Evolutionary conservation across 2,888 invertebrate genomes (phyloP), one percentile per base, ranked within the genome.

Genomic region (Synergus laeviventris): DNA sequence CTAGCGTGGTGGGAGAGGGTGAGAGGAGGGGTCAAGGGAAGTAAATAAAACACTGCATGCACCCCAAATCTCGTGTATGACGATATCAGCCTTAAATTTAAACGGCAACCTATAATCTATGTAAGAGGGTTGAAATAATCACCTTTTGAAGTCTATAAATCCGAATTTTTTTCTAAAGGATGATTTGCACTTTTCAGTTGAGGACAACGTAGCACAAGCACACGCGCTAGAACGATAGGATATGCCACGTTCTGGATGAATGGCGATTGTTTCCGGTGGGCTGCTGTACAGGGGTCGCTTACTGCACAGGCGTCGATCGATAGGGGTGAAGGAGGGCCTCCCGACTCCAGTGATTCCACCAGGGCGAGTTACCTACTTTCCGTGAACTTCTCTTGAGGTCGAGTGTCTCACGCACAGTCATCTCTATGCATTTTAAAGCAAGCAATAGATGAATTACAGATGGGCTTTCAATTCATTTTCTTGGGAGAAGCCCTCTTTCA

Each of bases 291-390:
- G 73, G 76, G 79, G 74, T 77, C 76, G 76, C 59, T 75, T 81
- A 83, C 82, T 84, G 84, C 84, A 84, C 84, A 84, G 82, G 84
- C 84, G 84, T 82, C 83, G 83, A 84, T 84, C 84, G 82, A 84
- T 84, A 83, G 78, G 81, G 82, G 78, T 79, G 79, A 79, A 79
- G 79, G 82, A 81, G 82, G 80, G 78, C 81, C 78, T 79, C 76
- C 62, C 76, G 77, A 78, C 45, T 49, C 49, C 70, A 49, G 31
- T 49, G 31, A 49, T 36, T 70, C 16, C 31, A 70, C 49, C 70
- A 31, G 70, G 70, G 49, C 16, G 12, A 70, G 70, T 70, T 45
- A 70, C 70, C 70, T 70, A 70, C 45, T 70, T 70, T 70, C 31
- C 16, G 16, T 14, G 12, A n/a, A 70, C 7, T 70, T 49, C 31